Evolutionary conservation across 2,888 invertebrate genomes (phyloP).

Genomic region (Nephrotoma appendiculata): DNA sequence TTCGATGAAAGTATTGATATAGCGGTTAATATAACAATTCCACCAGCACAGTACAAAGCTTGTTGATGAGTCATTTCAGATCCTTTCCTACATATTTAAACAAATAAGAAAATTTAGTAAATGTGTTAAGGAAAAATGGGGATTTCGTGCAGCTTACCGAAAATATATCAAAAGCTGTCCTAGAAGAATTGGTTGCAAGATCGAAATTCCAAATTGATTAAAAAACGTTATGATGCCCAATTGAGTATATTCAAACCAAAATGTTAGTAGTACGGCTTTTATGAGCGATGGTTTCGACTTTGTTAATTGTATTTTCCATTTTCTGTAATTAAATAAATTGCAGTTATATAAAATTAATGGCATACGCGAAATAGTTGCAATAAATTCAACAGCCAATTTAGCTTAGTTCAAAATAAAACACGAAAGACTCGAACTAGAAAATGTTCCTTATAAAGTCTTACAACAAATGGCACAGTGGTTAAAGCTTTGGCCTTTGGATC

Average conservation of each 20-base stretch:
- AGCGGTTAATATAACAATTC: constrained; percentile 26
- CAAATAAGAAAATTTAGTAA: background rate
- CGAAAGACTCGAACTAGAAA: too few species aligned
- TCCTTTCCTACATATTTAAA: constrained; percentile 29
- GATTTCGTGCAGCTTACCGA: constrained; percentile 8
- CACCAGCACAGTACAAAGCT: constrained; percentile 42
- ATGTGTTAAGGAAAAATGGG: background rate
- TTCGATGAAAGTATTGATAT: constrained; percentile 36
- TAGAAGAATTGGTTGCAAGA: constrained; percentile 14
- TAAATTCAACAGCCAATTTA: too few species aligned
- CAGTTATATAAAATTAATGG: too few species aligned
- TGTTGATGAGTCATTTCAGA: constrained; percentile 30
- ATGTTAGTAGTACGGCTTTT: constrained; percentile 14
- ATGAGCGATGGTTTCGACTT: constrained; percentile 13
- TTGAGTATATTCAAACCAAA: constrained; percentile 14
- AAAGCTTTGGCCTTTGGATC: too few species aligned
- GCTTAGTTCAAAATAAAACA: too few species aligned
- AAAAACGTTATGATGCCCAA: constrained; percentile 11
- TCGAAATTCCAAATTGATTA: constrained; percentile 14
- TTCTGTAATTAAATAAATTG: constrained; percentile 7
- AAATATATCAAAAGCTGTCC: constrained; percentile 15
- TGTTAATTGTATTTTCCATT: constrained; percentile 13
- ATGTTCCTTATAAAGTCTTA: too few species aligned
- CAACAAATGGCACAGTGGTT: too few species aligned
- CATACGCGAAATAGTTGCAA: too few species aligned